Conservation (phyloP, 2,888 invertebrate species). For the Dicyrtoma fusca region DNA sequence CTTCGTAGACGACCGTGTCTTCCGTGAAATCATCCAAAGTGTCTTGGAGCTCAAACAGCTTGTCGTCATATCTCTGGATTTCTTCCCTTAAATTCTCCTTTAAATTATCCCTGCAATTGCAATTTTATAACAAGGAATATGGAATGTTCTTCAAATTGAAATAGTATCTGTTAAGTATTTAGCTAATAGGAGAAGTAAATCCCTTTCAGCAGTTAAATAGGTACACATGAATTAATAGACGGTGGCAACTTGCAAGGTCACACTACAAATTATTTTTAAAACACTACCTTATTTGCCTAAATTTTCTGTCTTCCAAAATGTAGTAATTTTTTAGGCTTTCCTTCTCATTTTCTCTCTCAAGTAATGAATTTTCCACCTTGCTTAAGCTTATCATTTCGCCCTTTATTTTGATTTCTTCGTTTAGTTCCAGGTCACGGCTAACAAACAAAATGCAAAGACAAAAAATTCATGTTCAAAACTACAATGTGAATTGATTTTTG, state of each 20-base stretch:
- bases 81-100: not conserved
- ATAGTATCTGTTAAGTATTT: no score
- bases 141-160: not conserved
- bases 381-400: not conserved
- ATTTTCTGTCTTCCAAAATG: not conserved
- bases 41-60: conserved; percentile 42
- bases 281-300: not conserved
- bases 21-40: conserved; percentile 41
- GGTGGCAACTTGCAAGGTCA: not conserved
- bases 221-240: no score
- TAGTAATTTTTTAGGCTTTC: not conserved
- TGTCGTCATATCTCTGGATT: conserved; percentile 44
- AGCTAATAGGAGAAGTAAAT: no score
- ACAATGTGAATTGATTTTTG: not conserved
- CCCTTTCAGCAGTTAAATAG: no score
- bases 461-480: not conserved
- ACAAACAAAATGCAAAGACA: conserved; percentile 9
- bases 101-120: conserved; percentile 3
- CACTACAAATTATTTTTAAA: not conserved
- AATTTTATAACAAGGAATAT: not conserved
- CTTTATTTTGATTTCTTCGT: conserved; percentile 37
- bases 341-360: not conserved
- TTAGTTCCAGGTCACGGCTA: conserved; percentile 35
- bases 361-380: no score
- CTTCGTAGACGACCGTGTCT: conserved; percentile 25